These are phyloP conservation scores for Rhinopomastus cyanomelas DNA, from an alignment of 2,113 vertebrate species.

Conservation along the genomic window DNA sequence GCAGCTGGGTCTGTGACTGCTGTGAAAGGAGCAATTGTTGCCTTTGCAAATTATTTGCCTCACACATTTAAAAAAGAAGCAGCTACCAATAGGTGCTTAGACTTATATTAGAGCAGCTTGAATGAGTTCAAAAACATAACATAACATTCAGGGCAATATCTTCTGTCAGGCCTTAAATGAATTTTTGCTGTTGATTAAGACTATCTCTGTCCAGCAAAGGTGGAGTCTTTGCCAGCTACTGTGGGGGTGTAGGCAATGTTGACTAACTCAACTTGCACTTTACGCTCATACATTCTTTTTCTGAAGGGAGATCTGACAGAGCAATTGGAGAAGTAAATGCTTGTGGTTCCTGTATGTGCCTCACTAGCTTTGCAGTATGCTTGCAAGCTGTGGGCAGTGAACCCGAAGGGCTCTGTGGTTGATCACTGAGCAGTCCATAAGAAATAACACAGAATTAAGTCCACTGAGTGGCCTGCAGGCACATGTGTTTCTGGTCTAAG, in stretches of 20 bases:
- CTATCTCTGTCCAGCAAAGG: slow-evolving; percentile 50
- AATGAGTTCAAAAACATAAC: background rate
- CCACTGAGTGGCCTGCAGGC: background rate
- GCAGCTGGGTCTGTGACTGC: background rate
- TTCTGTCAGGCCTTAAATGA: slow-evolving; percentile 46
- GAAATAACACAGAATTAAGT: background rate
- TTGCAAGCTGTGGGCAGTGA: background rate
- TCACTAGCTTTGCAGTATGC: background rate
- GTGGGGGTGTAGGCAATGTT: slow-evolving; percentile 35
- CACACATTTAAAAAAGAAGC: background rate
- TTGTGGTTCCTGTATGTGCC: background rate
- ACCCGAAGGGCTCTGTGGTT: background rate
- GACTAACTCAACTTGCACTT: background rate
- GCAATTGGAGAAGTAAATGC: background rate
- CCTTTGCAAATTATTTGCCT: background rate
- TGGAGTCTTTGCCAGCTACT: slow-evolving; percentile 38
- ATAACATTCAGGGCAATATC: background rate
- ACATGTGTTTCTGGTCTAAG: background rate
- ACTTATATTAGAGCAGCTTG: background rate
- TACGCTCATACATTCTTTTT: background rate
- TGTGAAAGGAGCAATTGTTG: background rate
- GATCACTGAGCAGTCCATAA: background rate
- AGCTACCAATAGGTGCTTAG: background rate
- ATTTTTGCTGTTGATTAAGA: slow-evolving; percentile 64
- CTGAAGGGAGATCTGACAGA: background rate